A percentile compares a stretch with the other conserved stretches of the same genome.
Conservation (phyloP, 30 jellyfish, hydroid and myxozoan species). For the Chironex yamaguchii region DNA sequence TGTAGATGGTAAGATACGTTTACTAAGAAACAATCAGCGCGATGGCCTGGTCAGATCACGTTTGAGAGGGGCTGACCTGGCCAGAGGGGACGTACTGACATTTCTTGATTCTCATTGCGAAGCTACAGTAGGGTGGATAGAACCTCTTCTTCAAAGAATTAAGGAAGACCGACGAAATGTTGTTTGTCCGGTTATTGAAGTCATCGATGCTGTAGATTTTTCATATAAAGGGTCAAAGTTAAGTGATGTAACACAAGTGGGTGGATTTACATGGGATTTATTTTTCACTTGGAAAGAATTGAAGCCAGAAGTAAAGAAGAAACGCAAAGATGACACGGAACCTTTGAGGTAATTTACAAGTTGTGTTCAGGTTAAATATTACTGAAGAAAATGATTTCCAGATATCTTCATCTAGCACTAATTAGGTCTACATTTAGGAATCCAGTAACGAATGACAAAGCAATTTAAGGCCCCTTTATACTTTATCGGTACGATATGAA, state of each 20-base stretch:
- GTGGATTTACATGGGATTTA: constrained; percentile 94
- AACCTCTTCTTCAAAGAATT: constrained; percentile 82
- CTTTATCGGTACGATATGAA: too few relatives aligned
- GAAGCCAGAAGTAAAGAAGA: constrained; percentile 67
- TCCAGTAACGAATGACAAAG: too few relatives aligned
- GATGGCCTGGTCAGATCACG: constrained; percentile 92
- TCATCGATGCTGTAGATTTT: constrained; percentile 77
- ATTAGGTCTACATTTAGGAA: too few relatives aligned
- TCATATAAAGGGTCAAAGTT: constrained; percentile 81
- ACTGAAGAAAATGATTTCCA: too few relatives aligned
- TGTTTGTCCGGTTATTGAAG: constrained; percentile 94
- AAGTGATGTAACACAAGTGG: constrained; percentile 83
- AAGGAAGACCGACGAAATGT: constrained; percentile 75
- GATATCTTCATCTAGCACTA: too few relatives aligned
- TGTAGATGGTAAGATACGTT: constrained; percentile 48
- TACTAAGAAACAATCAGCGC: constrained; percentile 67
- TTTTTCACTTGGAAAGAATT: constrained; percentile 91
- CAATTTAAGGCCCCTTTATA: too few relatives aligned
- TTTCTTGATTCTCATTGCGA: constrained; percentile 96
- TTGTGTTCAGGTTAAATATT: too few relatives aligned
- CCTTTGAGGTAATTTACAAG: constrained; percentile 69
- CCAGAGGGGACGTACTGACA: constrained; percentile 82
- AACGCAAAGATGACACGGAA: constrained; percentile 73
- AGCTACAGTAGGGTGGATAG: constrained; percentile 89
- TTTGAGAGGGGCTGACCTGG: constrained; percentile 78